A percentile compares a stretch with the other conserved stretches of the same genome.
phyloP scores from a whole-genome alignment of 2,113 vertebrate genomes.

The Procapra przewalskii region DNA sequence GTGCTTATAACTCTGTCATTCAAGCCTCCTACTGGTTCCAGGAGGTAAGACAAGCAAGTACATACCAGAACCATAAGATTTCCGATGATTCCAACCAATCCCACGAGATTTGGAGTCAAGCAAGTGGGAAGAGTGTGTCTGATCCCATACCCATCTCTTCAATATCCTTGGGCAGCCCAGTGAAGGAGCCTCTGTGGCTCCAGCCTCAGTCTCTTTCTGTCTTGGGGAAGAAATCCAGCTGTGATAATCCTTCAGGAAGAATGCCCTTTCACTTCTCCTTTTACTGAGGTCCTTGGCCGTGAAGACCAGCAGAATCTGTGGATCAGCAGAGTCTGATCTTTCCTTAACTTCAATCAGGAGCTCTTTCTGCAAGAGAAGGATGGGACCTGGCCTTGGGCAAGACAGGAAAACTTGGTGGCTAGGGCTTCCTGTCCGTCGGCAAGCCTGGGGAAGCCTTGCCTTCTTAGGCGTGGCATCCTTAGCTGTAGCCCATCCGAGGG shows the following conservation, averaged over 20 bases:
- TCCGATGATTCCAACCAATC: not conserved
- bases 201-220: not conserved
- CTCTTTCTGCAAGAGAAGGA: not conserved
- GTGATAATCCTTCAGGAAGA: not conserved
- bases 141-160: not conserved
- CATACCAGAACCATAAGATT: not conserved
- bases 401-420: not conserved
- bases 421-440: not conserved
- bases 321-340: constrained; percentile 32
- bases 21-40: not conserved
- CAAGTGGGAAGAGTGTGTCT: too few relatives aligned
- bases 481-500: not conserved
- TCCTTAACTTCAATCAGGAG: not conserved
- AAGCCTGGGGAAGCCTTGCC: not conserved
- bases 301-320: not conserved
- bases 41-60: too few relatives aligned
- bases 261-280: constrained; percentile 41
- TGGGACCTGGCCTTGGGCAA: not conserved
- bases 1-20: not conserved
- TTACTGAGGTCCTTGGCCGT: not conserved
- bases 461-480: not conserved
- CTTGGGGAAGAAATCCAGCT: constrained; percentile 24
- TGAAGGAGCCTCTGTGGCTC: not conserved
- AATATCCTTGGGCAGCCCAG: too few relatives aligned
- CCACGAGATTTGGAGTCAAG: not conserved